Evolutionary conservation across 2,888 invertebrate genomes (phyloP).

Genomic region (Baronia brevicornis): DNA sequence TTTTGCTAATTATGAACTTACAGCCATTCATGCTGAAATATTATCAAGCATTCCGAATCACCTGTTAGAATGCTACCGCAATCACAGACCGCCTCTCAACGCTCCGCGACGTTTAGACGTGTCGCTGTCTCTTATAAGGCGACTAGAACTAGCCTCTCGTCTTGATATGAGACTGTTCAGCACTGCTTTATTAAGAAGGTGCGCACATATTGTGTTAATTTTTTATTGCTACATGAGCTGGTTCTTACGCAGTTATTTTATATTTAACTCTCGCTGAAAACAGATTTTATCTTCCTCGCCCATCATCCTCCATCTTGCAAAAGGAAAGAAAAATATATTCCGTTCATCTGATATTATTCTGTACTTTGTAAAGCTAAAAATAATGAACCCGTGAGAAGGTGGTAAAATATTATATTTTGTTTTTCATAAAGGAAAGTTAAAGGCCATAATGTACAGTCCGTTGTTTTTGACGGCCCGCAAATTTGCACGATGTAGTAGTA

Average conservation of each 20-base stretch:
- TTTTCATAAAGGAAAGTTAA: no score
- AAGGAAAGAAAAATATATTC: no score
- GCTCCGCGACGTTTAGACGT: constrained; percentile 76
- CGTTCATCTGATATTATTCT: no score
- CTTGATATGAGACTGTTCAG: constrained; percentile 74
- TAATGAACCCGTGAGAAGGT: no score
- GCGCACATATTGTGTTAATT: constrained; percentile 17
- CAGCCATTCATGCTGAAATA: constrained; percentile 39
- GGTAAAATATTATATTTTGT: no score
- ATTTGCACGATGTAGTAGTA: no score
- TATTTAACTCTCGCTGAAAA: no score
- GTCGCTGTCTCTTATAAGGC: constrained; percentile 76
- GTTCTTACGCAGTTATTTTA: not conserved
- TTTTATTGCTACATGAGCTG: not conserved
- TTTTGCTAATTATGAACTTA: constrained; percentile 26
- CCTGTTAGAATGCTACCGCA: constrained; percentile 76
- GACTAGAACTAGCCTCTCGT: constrained; percentile 72
- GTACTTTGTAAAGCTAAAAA: no score
- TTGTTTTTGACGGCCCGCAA: no score
- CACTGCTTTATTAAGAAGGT: constrained; percentile 76
- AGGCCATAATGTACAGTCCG: no score
- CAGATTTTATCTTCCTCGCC: no score
- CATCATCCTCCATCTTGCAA: no score
- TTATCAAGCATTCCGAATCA: constrained; percentile 71
- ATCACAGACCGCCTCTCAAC: constrained; percentile 54